Conservation (phyloP, 2,797 vertebrate genomes). For the Apogon talboti region DNA sequence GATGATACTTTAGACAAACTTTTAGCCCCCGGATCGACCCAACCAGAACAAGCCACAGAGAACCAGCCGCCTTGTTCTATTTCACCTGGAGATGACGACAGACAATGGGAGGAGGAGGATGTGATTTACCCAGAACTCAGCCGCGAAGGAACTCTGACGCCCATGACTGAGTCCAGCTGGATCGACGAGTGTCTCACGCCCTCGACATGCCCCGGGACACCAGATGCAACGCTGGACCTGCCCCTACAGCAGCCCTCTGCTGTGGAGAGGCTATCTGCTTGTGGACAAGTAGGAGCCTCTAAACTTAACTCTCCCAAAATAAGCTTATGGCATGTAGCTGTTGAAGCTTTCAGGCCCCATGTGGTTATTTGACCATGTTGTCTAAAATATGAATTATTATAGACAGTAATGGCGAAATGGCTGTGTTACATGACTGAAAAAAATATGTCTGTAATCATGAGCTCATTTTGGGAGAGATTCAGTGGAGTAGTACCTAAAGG, state of each 20-base stretch:
- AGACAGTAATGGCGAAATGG: conserved; percentile 23
- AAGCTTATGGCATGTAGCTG: conserved; percentile 57
- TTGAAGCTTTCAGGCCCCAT: conserved; percentile 33
- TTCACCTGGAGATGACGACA: conserved; percentile 52
- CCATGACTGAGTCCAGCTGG: conserved; percentile 82
- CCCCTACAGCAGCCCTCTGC: conserved; percentile 75
- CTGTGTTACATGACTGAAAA: conserved; percentile 16
- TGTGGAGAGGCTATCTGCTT: conserved; percentile 89
- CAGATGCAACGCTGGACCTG: conserved; percentile 79
- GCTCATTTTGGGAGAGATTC: conserved; percentile 73
- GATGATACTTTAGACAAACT: conserved; percentile 76
- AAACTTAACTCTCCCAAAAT: conserved; percentile 67
- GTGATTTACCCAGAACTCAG: conserved; percentile 59
- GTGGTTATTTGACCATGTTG: conserved; percentile 36
- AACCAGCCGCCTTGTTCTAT: conserved; percentile 54
- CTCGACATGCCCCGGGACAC: conserved; percentile 69
- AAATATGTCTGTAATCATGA: conserved; percentile 6
- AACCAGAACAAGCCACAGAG: conserved; percentile 24
- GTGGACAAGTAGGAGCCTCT: conserved; percentile 90
- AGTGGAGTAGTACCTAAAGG: conserved; percentile 3
- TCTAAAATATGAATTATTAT: conserved; percentile 26
- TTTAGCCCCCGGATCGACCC: conserved; percentile 59
- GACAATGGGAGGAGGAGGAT: conserved; percentile 74
- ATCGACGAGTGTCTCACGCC: conserved; percentile 80
- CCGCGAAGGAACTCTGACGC: conserved; percentile 71